Percentiles rank a stretch among this genome's conserved stretches.
Evolutionary conservation across 1,140 invertebrate species (phyloP).

Genomic region (Eriosoma lanigerum): DNA sequence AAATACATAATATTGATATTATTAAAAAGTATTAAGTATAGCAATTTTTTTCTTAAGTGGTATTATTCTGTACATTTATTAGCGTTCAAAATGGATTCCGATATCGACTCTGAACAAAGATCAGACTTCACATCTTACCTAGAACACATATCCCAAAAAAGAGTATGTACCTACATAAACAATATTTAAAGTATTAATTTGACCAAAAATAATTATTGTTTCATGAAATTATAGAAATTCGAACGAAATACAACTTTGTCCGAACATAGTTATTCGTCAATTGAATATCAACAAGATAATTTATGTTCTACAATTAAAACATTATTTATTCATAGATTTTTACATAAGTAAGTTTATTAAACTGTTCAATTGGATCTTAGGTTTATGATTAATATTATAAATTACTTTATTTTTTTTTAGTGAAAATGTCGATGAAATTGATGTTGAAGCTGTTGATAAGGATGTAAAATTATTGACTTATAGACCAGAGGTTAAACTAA

Average conservation of each 20-base stretch:
- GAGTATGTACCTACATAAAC: constrained; percentile 24
- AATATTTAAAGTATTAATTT: background rate
- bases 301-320: constrained; percentile 45
- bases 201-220: background rate
- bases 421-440: constrained; percentile 30
- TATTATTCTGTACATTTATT: background rate
- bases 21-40: no score
- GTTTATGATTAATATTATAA: no score
- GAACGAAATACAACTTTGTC: background rate
- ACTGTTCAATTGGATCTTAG: background rate
- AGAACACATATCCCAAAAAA: constrained; percentile 44
- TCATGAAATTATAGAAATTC: background rate
- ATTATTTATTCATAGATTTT: constrained; percentile 37
- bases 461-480: constrained; percentile 45
- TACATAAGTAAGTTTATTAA: constrained; percentile 15
- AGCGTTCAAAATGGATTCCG: constrained; percentile 21
- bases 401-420: background rate
- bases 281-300: constrained; percentile 35
- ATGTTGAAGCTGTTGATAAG: constrained; percentile 28
- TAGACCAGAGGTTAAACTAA: constrained; percentile 1
- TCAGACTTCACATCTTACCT: constrained; percentile 38
- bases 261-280: constrained; percentile 38
- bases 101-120: constrained; percentile 20
- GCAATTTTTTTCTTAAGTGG: no score
- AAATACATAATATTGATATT: no score